phyloP scores from a whole-genome alignment of 2,888 invertebrate genomes.

The Pristionchus maxplancki region DNA sequence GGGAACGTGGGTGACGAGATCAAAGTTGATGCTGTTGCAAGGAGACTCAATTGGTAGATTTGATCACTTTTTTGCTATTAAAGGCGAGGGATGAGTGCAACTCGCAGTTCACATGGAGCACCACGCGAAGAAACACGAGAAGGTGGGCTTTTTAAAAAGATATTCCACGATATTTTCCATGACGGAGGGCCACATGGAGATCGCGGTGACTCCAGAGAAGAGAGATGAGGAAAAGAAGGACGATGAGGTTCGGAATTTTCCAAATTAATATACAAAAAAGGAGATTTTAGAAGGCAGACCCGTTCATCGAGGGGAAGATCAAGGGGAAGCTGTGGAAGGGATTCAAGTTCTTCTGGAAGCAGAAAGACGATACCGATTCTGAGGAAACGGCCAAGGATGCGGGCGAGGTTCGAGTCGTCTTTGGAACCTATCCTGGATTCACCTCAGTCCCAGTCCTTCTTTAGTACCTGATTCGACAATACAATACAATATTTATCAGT shows the following conservation, averaged over 20 bases:
- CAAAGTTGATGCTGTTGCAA: background rate
- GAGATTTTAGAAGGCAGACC: background rate
- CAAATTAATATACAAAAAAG: too few species aligned
- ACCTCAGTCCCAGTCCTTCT: too few species aligned
- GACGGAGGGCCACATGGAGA: background rate
- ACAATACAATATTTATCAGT: too few species aligned
- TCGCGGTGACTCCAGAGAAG: background rate
- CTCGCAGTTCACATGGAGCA: background rate
- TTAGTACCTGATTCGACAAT: too few species aligned
- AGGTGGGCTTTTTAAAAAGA: background rate
- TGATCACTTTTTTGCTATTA: background rate
- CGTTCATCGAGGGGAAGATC: background rate
- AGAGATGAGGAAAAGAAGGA: background rate
- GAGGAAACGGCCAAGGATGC: background rate
- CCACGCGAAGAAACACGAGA: background rate
- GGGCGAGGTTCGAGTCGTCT: background rate
- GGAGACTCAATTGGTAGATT: background rate
- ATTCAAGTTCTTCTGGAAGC: background rate
- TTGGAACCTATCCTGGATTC: too few species aligned
- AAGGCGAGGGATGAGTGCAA: background rate
- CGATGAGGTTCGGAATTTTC: too few species aligned
- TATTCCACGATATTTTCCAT: too few species aligned
- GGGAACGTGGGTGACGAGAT: background rate
- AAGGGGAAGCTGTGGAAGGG: background rate
- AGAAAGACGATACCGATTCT: background rate